These are phyloP conservation scores for Tribolium freemani DNA, from an alignment of 2,888 invertebrate genomes.

Conservation along the genomic window DNA sequence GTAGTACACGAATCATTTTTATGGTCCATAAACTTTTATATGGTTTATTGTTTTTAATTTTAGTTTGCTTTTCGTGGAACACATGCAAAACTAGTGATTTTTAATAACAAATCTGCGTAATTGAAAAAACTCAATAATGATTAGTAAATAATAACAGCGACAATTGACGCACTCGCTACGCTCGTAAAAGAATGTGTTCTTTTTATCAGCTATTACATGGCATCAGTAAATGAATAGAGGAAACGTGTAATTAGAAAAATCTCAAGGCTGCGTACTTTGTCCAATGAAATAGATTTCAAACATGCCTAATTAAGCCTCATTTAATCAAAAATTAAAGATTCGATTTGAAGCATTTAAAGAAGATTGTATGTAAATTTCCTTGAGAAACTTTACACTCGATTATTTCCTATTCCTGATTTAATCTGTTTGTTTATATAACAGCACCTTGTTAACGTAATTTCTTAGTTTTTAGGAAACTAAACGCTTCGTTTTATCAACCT, in stretches of 20 bases:
- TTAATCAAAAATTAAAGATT: background rate
- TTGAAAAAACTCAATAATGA: too few relatives aligned
- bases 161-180: too few relatives aligned
- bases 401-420: background rate
- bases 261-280: background rate
- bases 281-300: background rate
- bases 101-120: too few relatives aligned
- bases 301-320: background rate
- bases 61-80: too few relatives aligned
- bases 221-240: background rate
- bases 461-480: background rate
- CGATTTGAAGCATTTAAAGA: background rate
- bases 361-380: background rate
- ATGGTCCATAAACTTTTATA: too few relatives aligned
- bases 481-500: constrained; percentile 12
- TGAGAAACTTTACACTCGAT: background rate
- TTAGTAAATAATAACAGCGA: too few relatives aligned
- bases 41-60: too few relatives aligned
- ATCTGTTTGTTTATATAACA: background rate
- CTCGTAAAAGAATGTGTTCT: too few relatives aligned
- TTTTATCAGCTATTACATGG: background rate
- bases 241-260: background rate
- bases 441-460: background rate
- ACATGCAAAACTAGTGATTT: too few relatives aligned
- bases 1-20: too few relatives aligned